Evolutionary conservation across 2,888 invertebrate species (phyloP), one percentile per base, ranked within the genome.

Genomic region (Stenodema calcarata): DNA sequence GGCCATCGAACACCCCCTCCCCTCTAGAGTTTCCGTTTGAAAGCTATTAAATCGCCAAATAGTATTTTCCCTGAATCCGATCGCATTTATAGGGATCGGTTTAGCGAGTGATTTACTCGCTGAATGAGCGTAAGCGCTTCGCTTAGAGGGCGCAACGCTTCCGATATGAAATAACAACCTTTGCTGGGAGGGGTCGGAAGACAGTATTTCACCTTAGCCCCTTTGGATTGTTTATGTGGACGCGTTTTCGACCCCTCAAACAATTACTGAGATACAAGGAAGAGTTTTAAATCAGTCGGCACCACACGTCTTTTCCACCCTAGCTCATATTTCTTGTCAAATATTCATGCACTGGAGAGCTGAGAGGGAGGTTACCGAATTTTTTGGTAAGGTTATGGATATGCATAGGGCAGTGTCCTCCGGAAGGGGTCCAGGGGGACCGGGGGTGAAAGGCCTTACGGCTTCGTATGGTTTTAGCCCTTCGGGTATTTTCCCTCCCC

Each of bases 241-340:
- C 70, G 62, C 69, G 82, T 69, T 82, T 82, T 82, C 82, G 73
- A 73, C 84, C 44, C 84, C 84, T 35, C 73, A 28, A 44, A 73
- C 84, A 84, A 84, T 84, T 84, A 84, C 84, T 75, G 84, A 75
- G 84, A 84, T 84, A 84, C 84, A 84, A 84, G 84, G 84, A 84
- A 18, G 42, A 84, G 84, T 84, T 84, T 84, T 84, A 84, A 84
- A 84, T 84, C 84, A 84, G 84, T 82, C 82, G 82, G 82, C 82
- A 82, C 69, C 73, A 47, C 84, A 30, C 84, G 28, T 73, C 84
- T 84, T 84, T 84, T 35, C 42, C 84, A 30, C 84, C 42, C 82
- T 30, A 18, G 62, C 62, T 82, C 82, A 82, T 82, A 82, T 69
- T 82, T 82, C 82, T 82, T 82, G 80, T 80, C 50, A 80, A 80